phyloP scores from a whole-genome alignment of 2,797 vertebrate genomes.

The Paedocypris micromegethes region DNA sequence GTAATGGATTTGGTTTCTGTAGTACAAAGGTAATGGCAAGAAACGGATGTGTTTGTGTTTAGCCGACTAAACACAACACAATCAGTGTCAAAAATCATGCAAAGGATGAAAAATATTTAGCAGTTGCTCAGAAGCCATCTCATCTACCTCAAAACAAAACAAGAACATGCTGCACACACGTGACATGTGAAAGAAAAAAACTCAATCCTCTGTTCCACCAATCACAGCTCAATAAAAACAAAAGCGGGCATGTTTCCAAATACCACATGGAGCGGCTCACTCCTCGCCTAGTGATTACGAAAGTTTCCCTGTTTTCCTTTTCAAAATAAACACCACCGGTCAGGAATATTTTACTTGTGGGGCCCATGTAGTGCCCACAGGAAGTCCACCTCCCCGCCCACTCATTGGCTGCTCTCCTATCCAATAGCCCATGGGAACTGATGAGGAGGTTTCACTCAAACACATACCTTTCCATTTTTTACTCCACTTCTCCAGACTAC shows the following conservation, averaged over 20 bases:
- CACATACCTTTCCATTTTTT: constrained; percentile 8
- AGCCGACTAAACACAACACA: no score
- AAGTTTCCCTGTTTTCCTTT: constrained; percentile 36
- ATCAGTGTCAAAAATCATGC: no score
- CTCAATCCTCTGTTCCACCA: constrained; percentile 17
- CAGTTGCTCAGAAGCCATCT: background rate
- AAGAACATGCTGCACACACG: constrained; percentile 17
- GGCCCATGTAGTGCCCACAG: constrained; percentile 35
- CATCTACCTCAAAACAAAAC: constrained; percentile 21
- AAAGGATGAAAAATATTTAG: no score
- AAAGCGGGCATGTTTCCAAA: constrained; percentile 42
- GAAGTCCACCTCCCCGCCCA: constrained; percentile 36
- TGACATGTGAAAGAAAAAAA: background rate
- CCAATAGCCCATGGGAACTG: constrained; percentile 36
- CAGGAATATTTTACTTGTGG: constrained; percentile 39
- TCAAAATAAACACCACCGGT: constrained; percentile 52
- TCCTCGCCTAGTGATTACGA: constrained; percentile 40
- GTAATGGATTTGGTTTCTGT: no score
- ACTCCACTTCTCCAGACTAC: constrained; percentile 30
- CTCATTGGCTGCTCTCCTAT: constrained; percentile 19
- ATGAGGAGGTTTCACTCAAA: constrained; percentile 50
- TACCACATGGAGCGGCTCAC: constrained; percentile 39
- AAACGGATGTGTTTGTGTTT: no score
- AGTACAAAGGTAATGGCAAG: no score
- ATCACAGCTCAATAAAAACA: constrained; percentile 26